Base-by-base conservation (phyloP, 2,797 vertebrate species). In the Fratercula arctica region DNA sequence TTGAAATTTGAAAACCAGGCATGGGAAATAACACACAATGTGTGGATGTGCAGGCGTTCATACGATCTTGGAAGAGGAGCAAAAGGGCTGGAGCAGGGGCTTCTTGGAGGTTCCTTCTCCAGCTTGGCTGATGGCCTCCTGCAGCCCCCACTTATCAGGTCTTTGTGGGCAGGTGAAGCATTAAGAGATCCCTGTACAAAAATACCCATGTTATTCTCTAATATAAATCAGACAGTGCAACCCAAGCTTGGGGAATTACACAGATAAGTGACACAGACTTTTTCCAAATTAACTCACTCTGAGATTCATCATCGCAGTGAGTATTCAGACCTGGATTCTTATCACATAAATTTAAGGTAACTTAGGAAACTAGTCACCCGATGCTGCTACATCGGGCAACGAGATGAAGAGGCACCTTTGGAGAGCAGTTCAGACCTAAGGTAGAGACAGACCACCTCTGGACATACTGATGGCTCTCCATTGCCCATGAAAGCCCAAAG, bases 231-330 rank as follows among this genome's bases (percentile, higher is more conserved):
- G 43, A 39, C 8, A 26, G 20, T 1, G 9, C 29, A 75, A 73
- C 2, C 19, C 41, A 61, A 23, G 16, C 29, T 46, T n/a, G 21
- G 53, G 53, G 53, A 86, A 56, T 61, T 31, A 63, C 18, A 57
- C 7, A n/a, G 45, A 10, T 11, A 61, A 91, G n/a, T 0, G 0
- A 56, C 1, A 3, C 1, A 68, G 15, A 61, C 8, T 2, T 73
- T 88, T 88, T 88, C 31, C 33, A 63, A 24, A 76, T 41, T 4
- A 76, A 56, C 43, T 76, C 37, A 33, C 29, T 45, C 41, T 5
- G 33, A 82, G 50, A 43, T 64, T 69, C 70, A 39, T n/a, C 37
- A 23, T 14, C 23, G 12, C 68, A 24, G 37, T 6, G n/a, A 84
- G 17, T 4, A 13, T 35, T 88, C 41, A 66, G 61, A 41, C 9